These are phyloP conservation scores for Macrobrachium rosenbergii DNA, from an alignment of 1,140 invertebrate species.

Conservation along the genomic window DNA sequence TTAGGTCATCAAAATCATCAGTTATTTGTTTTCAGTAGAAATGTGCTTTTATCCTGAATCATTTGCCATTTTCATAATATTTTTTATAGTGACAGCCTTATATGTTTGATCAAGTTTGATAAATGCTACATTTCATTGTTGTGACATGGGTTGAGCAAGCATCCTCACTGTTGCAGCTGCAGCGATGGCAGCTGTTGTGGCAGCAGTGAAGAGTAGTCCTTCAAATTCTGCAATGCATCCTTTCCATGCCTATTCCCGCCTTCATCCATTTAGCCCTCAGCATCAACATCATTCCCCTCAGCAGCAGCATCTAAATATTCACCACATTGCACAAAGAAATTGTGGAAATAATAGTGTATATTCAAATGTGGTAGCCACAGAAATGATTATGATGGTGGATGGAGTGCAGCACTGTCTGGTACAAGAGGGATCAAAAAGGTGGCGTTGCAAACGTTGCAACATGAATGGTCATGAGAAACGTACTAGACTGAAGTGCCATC, in stretches of 20 bases:
- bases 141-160: slow-evolving; percentile 23
- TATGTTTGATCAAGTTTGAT: not conserved
- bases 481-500: slow-evolving; percentile 46
- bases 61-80: not conserved
- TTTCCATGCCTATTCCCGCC: slow-evolving; percentile 34
- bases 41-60: not conserved
- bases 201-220: slow-evolving; percentile 32
- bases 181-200: slow-evolving; percentile 43
- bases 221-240: slow-evolving; percentile 37
- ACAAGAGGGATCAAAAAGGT: slow-evolving; percentile 49
- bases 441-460: slow-evolving; percentile 58
- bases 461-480: slow-evolving; percentile 56
- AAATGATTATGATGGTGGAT: slow-evolving; percentile 42
- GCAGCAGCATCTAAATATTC: not conserved
- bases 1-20: too few species aligned
- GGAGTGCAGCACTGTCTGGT: slow-evolving; percentile 41
- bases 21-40: not conserved
- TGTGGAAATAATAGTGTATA: slow-evolving; percentile 31
- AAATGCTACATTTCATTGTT: not conserved
- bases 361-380: slow-evolving; percentile 33
- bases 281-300: slow-evolving; percentile 28
- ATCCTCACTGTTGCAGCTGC: slow-evolving; percentile 56
- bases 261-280: slow-evolving; percentile 9
- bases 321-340: not conserved
- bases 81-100: not conserved